These are phyloP conservation scores for Gallinago nigripennis DNA, from an alignment of 2,797 vertebrate species.

Conservation along the genomic window DNA sequence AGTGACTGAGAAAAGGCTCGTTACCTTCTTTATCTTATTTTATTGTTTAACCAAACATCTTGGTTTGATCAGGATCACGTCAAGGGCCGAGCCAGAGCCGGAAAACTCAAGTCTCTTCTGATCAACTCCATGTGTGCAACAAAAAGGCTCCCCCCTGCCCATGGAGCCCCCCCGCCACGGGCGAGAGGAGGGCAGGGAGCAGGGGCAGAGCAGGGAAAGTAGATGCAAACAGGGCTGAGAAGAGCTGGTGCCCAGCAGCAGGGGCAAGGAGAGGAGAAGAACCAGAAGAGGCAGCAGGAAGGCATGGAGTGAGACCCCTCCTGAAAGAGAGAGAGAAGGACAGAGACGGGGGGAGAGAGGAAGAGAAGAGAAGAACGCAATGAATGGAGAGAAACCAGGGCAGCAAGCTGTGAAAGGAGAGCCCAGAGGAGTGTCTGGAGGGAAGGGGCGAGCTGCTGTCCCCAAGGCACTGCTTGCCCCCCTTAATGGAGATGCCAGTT, in stretches of 20 bases:
- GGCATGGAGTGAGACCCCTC: slow-evolving; percentile 48
- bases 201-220: slow-evolving; percentile 34
- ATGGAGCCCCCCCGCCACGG: neutral
- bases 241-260: slow-evolving; percentile 41
- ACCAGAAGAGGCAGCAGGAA: slow-evolving; percentile 63
- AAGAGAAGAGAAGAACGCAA: slow-evolving; percentile 61
- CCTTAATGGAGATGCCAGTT: accelerated
- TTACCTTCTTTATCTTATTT: slow-evolving; percentile 76
- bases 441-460: neutral
- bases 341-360: neutral
- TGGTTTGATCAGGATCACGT: slow-evolving; percentile 80
- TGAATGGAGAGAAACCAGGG: slow-evolving; percentile 51
- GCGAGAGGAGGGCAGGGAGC: neutral
- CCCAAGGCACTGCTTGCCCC: neutral
- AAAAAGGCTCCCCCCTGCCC: slow-evolving; percentile 44
- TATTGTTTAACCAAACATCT: slow-evolving; percentile 79
- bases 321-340: slow-evolving; percentile 59
- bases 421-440: slow-evolving; percentile 46
- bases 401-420: slow-evolving; percentile 42
- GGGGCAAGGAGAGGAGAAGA: slow-evolving; percentile 40
- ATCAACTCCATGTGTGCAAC: slow-evolving; percentile 74
- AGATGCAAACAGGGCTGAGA: slow-evolving; percentile 9
- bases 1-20: neutral
- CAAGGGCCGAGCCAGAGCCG: slow-evolving; percentile 75
- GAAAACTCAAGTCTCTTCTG: slow-evolving; percentile 79